Evolutionary conservation across 35 echinoderm and acorn worm species (phyloP).

Genomic region (Hemicentrotus pulcherrimus): DNA sequence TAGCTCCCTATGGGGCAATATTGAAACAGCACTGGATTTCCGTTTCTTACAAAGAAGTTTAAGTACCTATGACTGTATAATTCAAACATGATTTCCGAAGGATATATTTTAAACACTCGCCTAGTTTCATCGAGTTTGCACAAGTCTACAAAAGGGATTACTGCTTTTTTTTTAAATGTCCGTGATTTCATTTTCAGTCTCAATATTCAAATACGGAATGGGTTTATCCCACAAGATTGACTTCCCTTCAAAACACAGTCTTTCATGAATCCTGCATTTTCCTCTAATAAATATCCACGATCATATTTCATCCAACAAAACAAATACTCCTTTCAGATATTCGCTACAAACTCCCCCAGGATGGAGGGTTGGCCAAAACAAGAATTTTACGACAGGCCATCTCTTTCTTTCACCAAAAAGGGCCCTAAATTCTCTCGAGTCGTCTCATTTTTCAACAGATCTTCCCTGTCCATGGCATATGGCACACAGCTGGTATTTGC

Average conservation of each 20-base stretch:
- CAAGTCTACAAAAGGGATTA: too few relatives aligned
- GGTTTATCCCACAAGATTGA: neutral
- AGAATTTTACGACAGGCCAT: neutral
- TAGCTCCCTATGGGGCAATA: too few relatives aligned
- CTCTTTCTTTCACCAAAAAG: neutral
- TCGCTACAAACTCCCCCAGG: neutral
- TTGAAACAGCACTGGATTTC: too few relatives aligned
- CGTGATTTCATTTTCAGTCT: neutral
- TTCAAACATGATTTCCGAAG: too few relatives aligned
- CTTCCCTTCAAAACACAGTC: neutral
- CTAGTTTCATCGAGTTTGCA: too few relatives aligned
- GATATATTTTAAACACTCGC: too few relatives aligned
- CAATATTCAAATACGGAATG: neutral
- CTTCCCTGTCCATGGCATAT: neutral
- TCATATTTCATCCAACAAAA: conserved; percentile 9
- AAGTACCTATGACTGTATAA: too few relatives aligned
- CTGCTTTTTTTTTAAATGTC: too few relatives aligned
- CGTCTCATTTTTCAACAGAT: conserved; percentile 3
- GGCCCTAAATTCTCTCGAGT: neutral
- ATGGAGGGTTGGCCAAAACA: neutral
- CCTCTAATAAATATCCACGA: neutral
- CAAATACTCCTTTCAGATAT: neutral
- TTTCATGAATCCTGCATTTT: neutral
- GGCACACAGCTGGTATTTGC: neutral
- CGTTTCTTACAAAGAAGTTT: too few relatives aligned